Conservation (phyloP, 37 sponge, comb jelly and placozoan species). For the Chondrilla cf. caribensis region DNA sequence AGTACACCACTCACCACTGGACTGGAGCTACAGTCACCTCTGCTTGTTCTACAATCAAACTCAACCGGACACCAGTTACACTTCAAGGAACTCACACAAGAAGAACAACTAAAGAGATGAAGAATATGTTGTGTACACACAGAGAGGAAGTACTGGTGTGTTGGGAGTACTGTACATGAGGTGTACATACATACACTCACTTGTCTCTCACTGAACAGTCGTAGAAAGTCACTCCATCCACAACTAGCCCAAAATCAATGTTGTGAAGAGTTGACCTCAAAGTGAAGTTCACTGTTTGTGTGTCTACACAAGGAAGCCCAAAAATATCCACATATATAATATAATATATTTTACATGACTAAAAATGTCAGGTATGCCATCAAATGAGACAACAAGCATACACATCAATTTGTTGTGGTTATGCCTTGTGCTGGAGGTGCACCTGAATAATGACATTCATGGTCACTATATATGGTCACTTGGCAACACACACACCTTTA, state of each 20-base stretch:
- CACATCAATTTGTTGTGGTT: no score
- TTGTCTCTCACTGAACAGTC: neutral
- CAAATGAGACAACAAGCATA: no score
- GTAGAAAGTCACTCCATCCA: neutral
- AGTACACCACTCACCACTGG: constrained; percentile 18
- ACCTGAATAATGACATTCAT: no score
- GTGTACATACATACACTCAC: neutral
- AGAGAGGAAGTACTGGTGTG: neutral
- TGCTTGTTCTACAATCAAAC: constrained; percentile 11
- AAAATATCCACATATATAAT: no score
- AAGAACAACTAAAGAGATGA: constrained; percentile 1
- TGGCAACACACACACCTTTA: no score
- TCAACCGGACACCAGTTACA: constrained; percentile 23
- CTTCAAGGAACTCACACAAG: constrained; percentile 1
- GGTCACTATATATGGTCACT: no score
- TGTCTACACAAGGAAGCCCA: no score
- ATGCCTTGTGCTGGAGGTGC: no score
- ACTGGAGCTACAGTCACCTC: constrained; percentile 8
- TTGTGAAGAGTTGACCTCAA: neutral
- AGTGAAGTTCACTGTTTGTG: neutral
- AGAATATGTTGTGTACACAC: neutral
- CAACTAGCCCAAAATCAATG: constrained; percentile 10
- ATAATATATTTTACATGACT: no score
- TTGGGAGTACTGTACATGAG: no score
- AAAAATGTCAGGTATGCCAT: no score